Percentiles rank a stretch among this genome's conserved stretches.
These are phyloP conservation scores for Carterocephalus palaemon DNA, from an alignment of 2,888 invertebrate genomes.

Conservation along the genomic window DNA sequence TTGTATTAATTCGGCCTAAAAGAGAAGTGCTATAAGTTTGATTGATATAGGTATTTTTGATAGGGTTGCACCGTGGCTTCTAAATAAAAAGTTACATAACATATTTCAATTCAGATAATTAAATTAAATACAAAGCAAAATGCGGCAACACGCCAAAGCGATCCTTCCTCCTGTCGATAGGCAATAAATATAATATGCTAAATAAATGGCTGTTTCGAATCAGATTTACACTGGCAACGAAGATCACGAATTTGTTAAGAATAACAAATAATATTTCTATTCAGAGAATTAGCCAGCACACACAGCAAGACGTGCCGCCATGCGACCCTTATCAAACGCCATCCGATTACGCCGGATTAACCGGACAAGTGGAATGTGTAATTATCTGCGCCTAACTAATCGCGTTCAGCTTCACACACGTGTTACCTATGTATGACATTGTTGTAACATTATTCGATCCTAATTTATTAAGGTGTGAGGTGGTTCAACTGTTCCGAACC, in stretches of 20 bases:
- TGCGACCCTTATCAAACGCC: constrained; percentile 66
- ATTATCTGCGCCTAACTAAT: constrained; percentile 67
- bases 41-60: too few species aligned
- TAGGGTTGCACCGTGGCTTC: too few species aligned
- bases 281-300: constrained; percentile 1
- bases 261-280: constrained; percentile 3
- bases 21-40: not conserved
- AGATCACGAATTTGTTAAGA: too few species aligned
- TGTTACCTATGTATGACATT: constrained; percentile 24
- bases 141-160: too few species aligned
- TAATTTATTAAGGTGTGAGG: not conserved
- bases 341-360: constrained; percentile 67
- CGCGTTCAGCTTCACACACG: constrained; percentile 40
- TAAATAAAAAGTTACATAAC: too few species aligned
- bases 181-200: too few species aligned
- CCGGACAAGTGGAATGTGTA: constrained; percentile 75
- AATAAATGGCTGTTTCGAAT: too few species aligned
- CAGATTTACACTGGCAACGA: too few species aligned
- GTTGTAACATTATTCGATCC: not conserved
- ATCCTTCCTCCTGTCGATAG: too few species aligned
- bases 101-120: not conserved
- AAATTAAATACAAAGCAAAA: too few species aligned
- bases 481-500: too few species aligned
- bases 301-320: constrained; percentile 34
- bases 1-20: too few species aligned